A percentile compares a stretch with the other conserved stretches of the same genome.
Evolutionary conservation across 2,888 invertebrate species (phyloP).

Genomic region (Dendrolimus pini): DNA sequence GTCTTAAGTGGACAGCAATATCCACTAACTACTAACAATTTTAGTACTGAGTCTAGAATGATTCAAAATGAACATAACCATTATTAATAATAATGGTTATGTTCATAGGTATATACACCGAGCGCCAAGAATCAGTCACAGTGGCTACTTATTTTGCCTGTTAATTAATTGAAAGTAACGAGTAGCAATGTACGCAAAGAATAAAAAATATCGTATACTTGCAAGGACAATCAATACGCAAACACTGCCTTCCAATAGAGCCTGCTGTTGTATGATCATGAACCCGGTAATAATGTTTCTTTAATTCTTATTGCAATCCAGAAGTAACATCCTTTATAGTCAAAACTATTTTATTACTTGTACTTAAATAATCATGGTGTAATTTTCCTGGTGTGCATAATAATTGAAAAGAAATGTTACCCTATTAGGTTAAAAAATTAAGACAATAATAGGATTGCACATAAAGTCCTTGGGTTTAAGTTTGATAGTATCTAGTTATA

Average conservation of each 20-base stretch:
- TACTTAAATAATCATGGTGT: too few species aligned
- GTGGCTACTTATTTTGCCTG: background rate
- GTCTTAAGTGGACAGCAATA: too few species aligned
- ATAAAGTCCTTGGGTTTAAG: too few species aligned
- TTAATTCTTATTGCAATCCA: background rate
- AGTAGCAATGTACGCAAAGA: background rate
- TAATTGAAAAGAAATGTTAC: too few species aligned
- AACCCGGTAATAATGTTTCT: too few species aligned
- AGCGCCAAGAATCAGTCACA: background rate
- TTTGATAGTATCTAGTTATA: too few species aligned
- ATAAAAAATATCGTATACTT: background rate
- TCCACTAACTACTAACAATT: too few species aligned
- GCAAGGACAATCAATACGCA: slow-evolving; percentile 1
- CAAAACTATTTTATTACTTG: background rate
- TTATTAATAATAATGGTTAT: background rate
- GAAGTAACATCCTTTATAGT: background rate
- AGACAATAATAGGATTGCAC: too few species aligned
- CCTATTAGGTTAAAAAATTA: too few species aligned
- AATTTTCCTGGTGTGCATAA: too few species aligned
- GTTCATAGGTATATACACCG: background rate
- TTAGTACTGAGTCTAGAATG: too few species aligned
- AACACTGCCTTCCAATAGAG: background rate
- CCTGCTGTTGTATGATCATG: too few species aligned
- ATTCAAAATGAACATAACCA: background rate
- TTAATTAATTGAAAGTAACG: background rate